Evolutionary conservation across 2,888 invertebrate genomes (phyloP).

Genomic region (Cantharis flavilabris): DNA sequence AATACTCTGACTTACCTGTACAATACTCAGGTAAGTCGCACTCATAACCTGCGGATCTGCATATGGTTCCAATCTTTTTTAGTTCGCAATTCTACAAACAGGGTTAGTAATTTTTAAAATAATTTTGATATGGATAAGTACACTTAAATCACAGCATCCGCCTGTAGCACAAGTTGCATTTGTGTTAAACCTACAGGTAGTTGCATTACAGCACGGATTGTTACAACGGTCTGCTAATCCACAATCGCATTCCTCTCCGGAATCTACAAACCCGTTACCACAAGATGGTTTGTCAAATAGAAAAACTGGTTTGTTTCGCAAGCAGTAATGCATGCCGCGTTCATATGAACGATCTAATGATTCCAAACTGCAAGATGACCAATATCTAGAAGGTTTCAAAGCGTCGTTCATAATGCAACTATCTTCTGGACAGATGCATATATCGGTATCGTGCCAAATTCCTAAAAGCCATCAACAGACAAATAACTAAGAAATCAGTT

Average conservation of each 20-base stretch:
- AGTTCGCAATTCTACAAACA: constrained; percentile 49
- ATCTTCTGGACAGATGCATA: constrained; percentile 85
- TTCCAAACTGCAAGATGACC: constrained; percentile 94
- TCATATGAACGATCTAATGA: constrained; percentile 89
- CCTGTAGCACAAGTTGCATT: constrained; percentile 67
- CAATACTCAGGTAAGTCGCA: too few relatives aligned
- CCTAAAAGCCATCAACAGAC: constrained; percentile 42
- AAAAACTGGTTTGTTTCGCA: constrained; percentile 82
- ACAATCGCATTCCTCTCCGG: constrained; percentile 78
- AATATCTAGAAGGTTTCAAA: constrained; percentile 79
- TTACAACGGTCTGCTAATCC: constrained; percentile 76
- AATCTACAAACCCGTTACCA: constrained; percentile 91
- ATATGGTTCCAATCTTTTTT: constrained; percentile 76
- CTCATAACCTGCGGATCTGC: constrained; percentile 59
- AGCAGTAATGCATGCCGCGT: constrained; percentile 95
- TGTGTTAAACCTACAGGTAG: constrained; percentile 71
- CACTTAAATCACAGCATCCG: constrained; percentile 86
- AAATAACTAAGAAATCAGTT: not conserved
- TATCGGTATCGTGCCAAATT: constrained; percentile 93
- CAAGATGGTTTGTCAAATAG: constrained; percentile 87
- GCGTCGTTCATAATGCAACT: constrained; percentile 97
- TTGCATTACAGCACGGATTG: constrained; percentile 88
- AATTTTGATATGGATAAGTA: constrained; percentile 51
- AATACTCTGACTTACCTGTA: too few relatives aligned
- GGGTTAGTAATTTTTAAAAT: too few relatives aligned